A percentile compares a stretch with the other conserved stretches of the same genome.
These are phyloP conservation scores for Halichondria panicea DNA, from an alignment of 37 sponge, comb jelly and placozoan genomes.

Conservation along the genomic window DNA sequence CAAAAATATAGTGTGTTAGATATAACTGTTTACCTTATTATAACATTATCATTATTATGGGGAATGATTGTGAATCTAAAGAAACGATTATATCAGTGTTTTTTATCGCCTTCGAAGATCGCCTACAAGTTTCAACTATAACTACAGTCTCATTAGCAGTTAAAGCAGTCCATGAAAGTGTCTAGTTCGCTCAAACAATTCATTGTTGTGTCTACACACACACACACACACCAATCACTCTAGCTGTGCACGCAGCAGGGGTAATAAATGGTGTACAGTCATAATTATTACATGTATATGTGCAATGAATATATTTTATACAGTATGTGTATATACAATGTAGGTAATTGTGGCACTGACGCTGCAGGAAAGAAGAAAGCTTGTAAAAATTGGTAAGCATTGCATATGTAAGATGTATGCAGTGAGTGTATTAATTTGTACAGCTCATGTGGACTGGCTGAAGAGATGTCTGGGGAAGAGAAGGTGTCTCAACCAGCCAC, in stretches of 20 bases:
- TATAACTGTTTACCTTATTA: too few relatives aligned
- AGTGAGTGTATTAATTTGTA: background rate
- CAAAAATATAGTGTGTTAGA: too few relatives aligned
- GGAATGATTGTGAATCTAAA: background rate
- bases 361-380: conserved; percentile 86
- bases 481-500: conserved; percentile 50
- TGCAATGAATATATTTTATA: background rate
- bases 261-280: background rate
- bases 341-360: conserved; percentile 75
- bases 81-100: too few relatives aligned
- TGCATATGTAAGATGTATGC: background rate
- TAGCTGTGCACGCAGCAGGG: too few relatives aligned
- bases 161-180: too few relatives aligned
- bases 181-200: too few relatives aligned
- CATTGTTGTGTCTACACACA: too few relatives aligned
- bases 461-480: conserved; percentile 55
- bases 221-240: too few relatives aligned
- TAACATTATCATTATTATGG: too few relatives aligned
- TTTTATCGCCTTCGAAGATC: too few relatives aligned
- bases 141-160: too few relatives aligned
- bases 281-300: background rate
- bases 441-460: conserved; percentile 97
- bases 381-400: conserved; percentile 94
- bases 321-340: background rate
- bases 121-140: too few relatives aligned